Evolutionary conservation across 1,140 invertebrate species (phyloP).

Genomic region (Drosophila triauraria): DNA sequence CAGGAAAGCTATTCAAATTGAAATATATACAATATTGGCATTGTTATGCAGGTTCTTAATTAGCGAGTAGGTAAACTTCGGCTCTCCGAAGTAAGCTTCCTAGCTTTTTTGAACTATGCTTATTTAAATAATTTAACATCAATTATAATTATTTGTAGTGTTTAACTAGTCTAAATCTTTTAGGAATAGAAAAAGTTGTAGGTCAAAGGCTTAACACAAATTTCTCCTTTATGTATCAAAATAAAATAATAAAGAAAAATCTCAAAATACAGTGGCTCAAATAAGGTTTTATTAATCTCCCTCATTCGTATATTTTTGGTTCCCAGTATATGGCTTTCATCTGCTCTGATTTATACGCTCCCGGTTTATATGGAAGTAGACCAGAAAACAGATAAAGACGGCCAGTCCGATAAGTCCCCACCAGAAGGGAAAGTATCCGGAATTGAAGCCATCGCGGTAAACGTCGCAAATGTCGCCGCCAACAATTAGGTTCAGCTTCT

Average conservation of each 20-base stretch:
- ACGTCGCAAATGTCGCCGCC: conserved; percentile 35
- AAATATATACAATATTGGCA: no score
- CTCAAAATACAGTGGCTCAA: background rate
- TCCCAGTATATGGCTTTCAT: background rate
- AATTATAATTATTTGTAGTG: no score
- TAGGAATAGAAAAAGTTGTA: no score
- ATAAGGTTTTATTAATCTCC: conserved; percentile 8
- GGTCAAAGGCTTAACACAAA: no score
- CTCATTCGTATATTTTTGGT: background rate
- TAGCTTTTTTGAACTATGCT: no score
- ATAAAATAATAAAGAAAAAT: background rate
- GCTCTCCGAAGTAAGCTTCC: no score
- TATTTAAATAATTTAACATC: no score
- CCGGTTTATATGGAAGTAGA: conserved; percentile 25
- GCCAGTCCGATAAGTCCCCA: conserved; percentile 25
- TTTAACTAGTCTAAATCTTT: no score
- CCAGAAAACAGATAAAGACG: conserved; percentile 20
- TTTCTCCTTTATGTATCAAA: no score
- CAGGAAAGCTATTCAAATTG: no score
- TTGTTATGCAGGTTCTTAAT: no score
- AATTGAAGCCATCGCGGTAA: conserved; percentile 48
- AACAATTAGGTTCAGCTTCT: conserved; percentile 20
- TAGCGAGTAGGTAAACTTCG: no score
- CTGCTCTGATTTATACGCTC: conserved; percentile 10
- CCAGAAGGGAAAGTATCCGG: conserved; percentile 28